Conservation (phyloP, 2,888 invertebrate species). For the Laothoe populi region DNA sequence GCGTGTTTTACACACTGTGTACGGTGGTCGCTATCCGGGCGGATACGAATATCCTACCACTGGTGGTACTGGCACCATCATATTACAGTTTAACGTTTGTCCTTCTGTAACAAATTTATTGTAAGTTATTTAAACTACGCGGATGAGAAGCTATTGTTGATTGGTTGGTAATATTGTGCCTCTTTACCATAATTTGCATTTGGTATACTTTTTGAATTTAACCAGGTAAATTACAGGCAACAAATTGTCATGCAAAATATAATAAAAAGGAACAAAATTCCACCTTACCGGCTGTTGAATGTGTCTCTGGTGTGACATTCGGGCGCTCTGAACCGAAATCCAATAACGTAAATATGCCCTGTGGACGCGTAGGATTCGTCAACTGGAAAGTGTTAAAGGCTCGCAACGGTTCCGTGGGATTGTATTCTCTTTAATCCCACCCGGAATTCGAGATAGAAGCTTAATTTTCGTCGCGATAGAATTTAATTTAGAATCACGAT, state of each 20-base stretch:
- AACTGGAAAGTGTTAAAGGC: slow-evolving; percentile 25
- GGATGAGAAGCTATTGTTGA: no score
- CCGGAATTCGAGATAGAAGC: slow-evolving; percentile 10
- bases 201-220: no score
- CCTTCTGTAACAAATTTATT: no score
- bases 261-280: slow-evolving; percentile 51
- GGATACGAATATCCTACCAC: no score
- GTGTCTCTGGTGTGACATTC: slow-evolving; percentile 57
- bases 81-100: no score
- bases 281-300: slow-evolving; percentile 42
- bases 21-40: no score
- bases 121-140: no score
- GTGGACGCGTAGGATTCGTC: slow-evolving; percentile 3
- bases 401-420: slow-evolving; percentile 7
- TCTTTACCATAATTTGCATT: neutral
- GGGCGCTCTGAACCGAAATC: slow-evolving; percentile 46
- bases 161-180: no score
- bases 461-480: slow-evolving; percentile 13
- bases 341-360: slow-evolving; percentile 56
- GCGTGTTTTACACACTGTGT: no score
- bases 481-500: slow-evolving; percentile 17
- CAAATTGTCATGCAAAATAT: slow-evolving; percentile 40
- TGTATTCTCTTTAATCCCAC: neutral
- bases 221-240: slow-evolving; percentile 26
- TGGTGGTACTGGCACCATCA: no score